These are phyloP conservation scores for Stichodactyla helianthus DNA, from an alignment of 64 coral and sea anemone genomes.

Conservation along the genomic window DNA sequence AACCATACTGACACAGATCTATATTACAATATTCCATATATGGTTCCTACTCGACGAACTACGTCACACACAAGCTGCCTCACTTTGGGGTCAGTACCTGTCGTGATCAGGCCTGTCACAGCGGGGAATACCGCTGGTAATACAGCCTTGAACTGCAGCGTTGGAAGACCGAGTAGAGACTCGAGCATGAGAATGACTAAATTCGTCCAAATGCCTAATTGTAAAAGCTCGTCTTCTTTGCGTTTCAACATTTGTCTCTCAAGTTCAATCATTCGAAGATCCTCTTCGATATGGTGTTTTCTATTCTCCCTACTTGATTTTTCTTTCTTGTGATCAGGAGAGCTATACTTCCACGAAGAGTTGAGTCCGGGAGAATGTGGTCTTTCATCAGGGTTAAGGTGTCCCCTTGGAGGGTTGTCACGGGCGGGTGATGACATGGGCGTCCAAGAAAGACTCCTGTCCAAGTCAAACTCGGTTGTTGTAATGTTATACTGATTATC, in stretches of 20 bases:
- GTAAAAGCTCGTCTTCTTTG: constrained; percentile 83
- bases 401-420: background rate
- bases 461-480: constrained; percentile 53
- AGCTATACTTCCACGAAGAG: constrained; percentile 1
- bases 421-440: constrained; percentile 77
- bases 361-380: constrained; percentile 12
- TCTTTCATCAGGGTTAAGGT: background rate
- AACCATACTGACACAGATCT: background rate
- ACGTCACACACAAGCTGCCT: constrained; percentile 90
- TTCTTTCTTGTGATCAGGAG: constrained; percentile 24
- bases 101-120: constrained; percentile 80
- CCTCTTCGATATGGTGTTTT: constrained; percentile 64
- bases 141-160: constrained; percentile 95
- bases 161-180: constrained; percentile 74
- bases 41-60: constrained; percentile 77
- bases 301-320: constrained; percentile 14
- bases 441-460: constrained; percentile 67
- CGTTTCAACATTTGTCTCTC: constrained; percentile 80
- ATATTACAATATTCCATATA: constrained; percentile 90
- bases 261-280: constrained; percentile 65
- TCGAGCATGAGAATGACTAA: constrained; percentile 86
- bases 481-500: constrained; percentile 36
- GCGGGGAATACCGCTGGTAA: constrained; percentile 95
- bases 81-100: constrained; percentile 76
- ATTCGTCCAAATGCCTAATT: constrained; percentile 89